Conservation (phyloP, 2,113 vertebrate species). For the Nanorana parkeri region DNA sequence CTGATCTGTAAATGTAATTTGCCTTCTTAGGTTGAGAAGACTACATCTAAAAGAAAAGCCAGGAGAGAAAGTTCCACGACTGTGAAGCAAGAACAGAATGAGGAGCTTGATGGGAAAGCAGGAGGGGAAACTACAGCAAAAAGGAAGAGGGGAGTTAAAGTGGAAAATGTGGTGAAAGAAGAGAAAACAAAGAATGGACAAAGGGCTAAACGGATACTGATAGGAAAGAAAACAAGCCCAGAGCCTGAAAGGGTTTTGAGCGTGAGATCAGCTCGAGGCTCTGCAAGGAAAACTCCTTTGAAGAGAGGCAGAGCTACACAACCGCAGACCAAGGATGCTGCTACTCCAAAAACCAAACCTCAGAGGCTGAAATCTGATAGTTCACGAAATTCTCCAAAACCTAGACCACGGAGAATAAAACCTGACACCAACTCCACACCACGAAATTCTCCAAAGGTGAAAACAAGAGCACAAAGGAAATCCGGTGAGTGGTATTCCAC, state of each 20-base stretch:
- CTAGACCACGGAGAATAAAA: not conserved
- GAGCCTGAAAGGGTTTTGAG: not conserved
- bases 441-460: not conserved
- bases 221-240: not conserved
- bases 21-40: not conserved
- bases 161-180: not conserved
- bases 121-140: not conserved
- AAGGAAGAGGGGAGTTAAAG: not conserved
- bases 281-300: not conserved
- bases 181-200: not conserved
- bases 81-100: conserved; percentile 1
- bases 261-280: not conserved
- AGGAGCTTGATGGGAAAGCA: not conserved
- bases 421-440: not conserved
- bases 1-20: not conserved
- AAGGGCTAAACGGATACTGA: not conserved
- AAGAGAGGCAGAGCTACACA: not conserved
- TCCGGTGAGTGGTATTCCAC: not conserved
- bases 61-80: not conserved
- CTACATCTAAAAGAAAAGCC: conserved; percentile 34
- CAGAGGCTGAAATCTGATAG: not conserved
- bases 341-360: not conserved
- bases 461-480: not conserved
- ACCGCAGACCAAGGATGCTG: not conserved
- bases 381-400: conserved; percentile 3